These are phyloP conservation scores for Lysandra coridon DNA, from an alignment of 2,888 invertebrate species.

Conservation along the genomic window DNA sequence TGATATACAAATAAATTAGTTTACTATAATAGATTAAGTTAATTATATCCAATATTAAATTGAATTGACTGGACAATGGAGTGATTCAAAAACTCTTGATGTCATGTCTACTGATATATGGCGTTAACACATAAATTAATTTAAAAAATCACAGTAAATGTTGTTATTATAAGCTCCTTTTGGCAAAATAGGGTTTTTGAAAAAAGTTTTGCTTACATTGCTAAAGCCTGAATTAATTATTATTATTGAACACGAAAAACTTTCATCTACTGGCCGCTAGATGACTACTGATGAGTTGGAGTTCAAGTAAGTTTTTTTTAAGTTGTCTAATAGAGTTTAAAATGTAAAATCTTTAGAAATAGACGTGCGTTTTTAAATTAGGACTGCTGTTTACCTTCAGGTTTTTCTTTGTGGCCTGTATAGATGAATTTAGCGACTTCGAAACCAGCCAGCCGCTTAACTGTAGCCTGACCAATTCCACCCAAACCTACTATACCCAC, in stretches of 20 bases:
- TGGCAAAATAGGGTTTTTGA: not conserved
- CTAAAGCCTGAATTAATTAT: too few relatives aligned
- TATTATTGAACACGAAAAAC: too few relatives aligned
- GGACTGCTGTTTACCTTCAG: slow-evolving; percentile 70
- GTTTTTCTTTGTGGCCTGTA: slow-evolving; percentile 84
- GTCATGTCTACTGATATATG: not conserved
- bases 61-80: too few relatives aligned
- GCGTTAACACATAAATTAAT: not conserved
- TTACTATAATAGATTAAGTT: too few relatives aligned
- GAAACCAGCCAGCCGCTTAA: slow-evolving; percentile 87
- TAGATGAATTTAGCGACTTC: slow-evolving; percentile 87
- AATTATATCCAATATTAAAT: too few relatives aligned
- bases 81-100: too few relatives aligned
- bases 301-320: not conserved
- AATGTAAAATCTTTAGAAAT: not conserved
- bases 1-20: too few relatives aligned
- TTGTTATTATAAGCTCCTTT: too few relatives aligned
- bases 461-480: slow-evolving; percentile 90
- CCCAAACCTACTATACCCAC: slow-evolving; percentile 93
- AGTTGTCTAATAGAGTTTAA: too few relatives aligned
- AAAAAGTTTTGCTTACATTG: too few relatives aligned
- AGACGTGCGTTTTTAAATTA: slow-evolving; percentile 25
- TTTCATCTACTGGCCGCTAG: not conserved
- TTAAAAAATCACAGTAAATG: too few relatives aligned
- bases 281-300: not conserved